Evolutionary conservation across 2,113 vertebrate species (phyloP), one percentile per base, ranked within the genome.

Genomic region (Chelonoidis abingdonii): DNA sequence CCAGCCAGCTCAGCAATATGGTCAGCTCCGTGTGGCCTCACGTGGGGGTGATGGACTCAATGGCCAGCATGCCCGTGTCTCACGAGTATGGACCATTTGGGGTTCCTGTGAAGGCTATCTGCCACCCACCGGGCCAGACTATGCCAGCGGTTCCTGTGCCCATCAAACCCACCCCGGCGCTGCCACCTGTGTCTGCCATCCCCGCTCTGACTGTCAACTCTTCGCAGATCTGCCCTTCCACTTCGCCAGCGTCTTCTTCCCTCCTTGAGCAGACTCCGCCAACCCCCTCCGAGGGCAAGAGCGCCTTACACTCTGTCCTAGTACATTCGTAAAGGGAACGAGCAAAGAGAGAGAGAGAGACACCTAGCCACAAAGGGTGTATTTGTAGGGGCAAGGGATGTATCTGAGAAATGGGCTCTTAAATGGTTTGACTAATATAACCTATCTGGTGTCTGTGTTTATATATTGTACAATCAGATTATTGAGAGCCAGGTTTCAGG

Each of bases 11-110:
- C 49, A 98, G 99, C 96, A 98, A 99, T 88, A 98, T 99, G 96
- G 99, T 99, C 90, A 98, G 99, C 96, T 99, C 99, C 10, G 98
- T 99, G 98, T 99, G 99, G 99, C 99, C 99, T 6, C 99, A 99
- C 91, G 98, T 99, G 78, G 99, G 99, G 31, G 98, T 99, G 97
- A 98, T 99, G 81, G 99, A 99, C 89, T 98, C 99, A 25, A 98
- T 99, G 97, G 97, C 98, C 5, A 94, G 98, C 97, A 96, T 99
- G 95, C 98, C 99, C 0, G 93, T 99, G 29, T 97, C 99, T 3
- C 98, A 99, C 1, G 99, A 99, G 53, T 99, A 99, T 86, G 98
- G 98, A 50, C 98, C 99, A 13, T 99, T 99, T 96, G 98, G 99
- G 5, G 97, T 99, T 95, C 99, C 99, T 2, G 97, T 99, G 86